These are phyloP conservation scores for Campylomormyrus numenius DNA, from an alignment of 2,113 vertebrate species.

Conservation along the genomic window DNA sequence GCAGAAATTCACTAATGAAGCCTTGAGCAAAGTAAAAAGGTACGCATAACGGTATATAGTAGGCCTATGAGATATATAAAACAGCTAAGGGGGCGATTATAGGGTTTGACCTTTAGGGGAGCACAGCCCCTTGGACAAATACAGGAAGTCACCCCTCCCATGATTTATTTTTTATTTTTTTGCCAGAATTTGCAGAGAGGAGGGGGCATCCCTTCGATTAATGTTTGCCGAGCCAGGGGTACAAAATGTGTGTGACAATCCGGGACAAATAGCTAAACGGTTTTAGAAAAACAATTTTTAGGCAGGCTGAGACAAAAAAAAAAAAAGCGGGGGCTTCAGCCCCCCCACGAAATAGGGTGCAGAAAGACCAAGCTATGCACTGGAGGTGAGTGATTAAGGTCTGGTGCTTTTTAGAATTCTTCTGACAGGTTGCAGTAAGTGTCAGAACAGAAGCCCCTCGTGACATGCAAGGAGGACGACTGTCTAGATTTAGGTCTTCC, in stretches of 20 bases:
- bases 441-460: not conserved
- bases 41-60: not conserved
- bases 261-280: not conserved
- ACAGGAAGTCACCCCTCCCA: not conserved
- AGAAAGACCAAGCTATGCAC: not conserved
- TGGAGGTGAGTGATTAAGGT: not conserved
- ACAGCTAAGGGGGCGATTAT: not conserved
- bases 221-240: not conserved
- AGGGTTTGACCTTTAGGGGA: not conserved
- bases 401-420: not conserved
- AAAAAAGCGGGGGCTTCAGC: too few species aligned
- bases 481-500: not conserved
- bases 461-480: not conserved
- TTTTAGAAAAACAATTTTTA: not conserved
- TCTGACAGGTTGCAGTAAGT: not conserved
- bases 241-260: not conserved
- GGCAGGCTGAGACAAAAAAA: not conserved
- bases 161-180: not conserved
- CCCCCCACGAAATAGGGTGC: not conserved
- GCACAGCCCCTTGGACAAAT: not conserved
- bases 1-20: not conserved
- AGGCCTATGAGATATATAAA: not conserved
- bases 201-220: not conserved
- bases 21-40: not conserved
- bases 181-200: not conserved